phyloP scores from a whole-genome alignment of 2,113 vertebrate species.

The Esox niger region DNA sequence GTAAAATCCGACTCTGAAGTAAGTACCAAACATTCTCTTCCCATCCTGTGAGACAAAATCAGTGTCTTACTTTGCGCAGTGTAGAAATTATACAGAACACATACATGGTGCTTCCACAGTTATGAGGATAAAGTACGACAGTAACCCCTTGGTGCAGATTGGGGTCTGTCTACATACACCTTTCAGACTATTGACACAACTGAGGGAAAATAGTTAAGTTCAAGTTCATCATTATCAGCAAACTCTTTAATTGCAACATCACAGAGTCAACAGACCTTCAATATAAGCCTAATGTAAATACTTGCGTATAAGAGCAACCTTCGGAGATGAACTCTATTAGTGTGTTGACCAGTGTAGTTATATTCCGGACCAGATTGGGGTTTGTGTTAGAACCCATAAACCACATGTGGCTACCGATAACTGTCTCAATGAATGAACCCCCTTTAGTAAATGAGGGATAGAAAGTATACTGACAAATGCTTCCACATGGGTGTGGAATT shows the following conservation, averaged over 20 bases:
- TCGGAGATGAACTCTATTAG: not conserved
- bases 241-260: too few relatives aligned
- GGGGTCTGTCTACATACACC: too few relatives aligned
- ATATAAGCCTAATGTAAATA: not conserved
- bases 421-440: too few relatives aligned
- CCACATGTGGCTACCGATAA: too few relatives aligned
- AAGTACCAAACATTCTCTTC: slow-evolving; percentile 99
- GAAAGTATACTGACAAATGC: too few relatives aligned
- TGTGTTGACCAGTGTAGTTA: too few relatives aligned
- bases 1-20: slow-evolving; percentile 97
- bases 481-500: too few relatives aligned
- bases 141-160: not conserved
- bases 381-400: not conserved
- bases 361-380: not conserved
- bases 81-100: too few relatives aligned
- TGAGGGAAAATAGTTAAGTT: not conserved
- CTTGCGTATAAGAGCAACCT: not conserved
- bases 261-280: not conserved
- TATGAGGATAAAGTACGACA: not conserved
- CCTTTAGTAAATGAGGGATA: too few relatives aligned
- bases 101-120: not conserved
- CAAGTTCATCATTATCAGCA: not conserved
- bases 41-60: slow-evolving; percentile 74
- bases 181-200: not conserved
- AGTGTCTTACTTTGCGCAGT: slow-evolving; percentile 15